Evolutionary conservation across 2,888 invertebrate genomes (phyloP), one percentile per base, ranked within the genome.

Genomic region (Serrognathus titanus): DNA sequence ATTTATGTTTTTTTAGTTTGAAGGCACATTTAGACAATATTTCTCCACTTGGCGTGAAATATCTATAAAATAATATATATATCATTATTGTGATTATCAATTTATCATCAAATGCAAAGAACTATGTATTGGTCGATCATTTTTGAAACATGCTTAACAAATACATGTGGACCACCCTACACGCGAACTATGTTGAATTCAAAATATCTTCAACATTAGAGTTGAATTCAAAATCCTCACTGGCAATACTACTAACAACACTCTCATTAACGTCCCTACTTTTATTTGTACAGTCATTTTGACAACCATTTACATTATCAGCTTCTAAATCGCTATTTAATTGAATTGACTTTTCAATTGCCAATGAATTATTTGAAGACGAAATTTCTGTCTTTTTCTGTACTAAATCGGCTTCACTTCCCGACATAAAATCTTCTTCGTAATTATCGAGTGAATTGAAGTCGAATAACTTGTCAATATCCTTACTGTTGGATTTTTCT

Each of bases 381-480:
- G 46, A 13, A 50, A 7, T 37, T 6, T 56, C 56, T 6, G 11
- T 45, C 38, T 52, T 55, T 40, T 60, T 60, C 24, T 52, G 48
- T 41, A 56, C 53, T 13, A 63, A 48, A 46, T 68, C 66, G 5
- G 63, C 50, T 46, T 68, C 69, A 55, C 65, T 67, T n/a, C 63
- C 65, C 2, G 70, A 72, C 66, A 75, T 73, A 62, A 76, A 76
- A 66, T 76, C 75, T 63, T 77, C 76, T 62, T 76, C 76, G 55
- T 76, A 77, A 55, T 75, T 74, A 55, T 69, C 71, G 35, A 69
- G 51, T 11, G 65, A 58, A 46, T 65, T 65, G n/a, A 61, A 59
- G 54, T 71, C 71, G 54, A 75, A 72, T 41, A 73, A 56, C 57
- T 71, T 71, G 58, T 75, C 73, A n/a, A 71, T 59, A 36, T 75